These are phyloP conservation scores for Leucoraja ocellata DNA, from an alignment of 2,797 vertebrate genomes.

Conservation along the genomic window DNA sequence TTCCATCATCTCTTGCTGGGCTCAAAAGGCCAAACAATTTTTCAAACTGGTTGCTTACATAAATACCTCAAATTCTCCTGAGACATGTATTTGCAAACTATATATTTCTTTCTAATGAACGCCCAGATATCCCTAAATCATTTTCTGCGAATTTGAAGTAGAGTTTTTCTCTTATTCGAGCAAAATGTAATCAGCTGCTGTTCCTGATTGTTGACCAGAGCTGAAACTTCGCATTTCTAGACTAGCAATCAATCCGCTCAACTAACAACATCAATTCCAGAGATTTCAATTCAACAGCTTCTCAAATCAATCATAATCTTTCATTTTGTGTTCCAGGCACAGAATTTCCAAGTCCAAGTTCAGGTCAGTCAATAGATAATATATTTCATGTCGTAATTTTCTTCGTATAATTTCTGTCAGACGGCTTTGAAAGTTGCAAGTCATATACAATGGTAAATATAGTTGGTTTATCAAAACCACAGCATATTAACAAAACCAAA, in stretches of 20 bases:
- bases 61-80: neutral
- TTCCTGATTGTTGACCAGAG: neutral
- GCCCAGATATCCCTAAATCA: neutral
- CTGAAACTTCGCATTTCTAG: neutral
- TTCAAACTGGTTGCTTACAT: neutral
- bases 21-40: neutral
- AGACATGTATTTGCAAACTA: neutral
- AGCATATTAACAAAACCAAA: neutral
- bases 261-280: neutral
- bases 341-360: conserved; percentile 99
- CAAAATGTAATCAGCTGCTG: neutral
- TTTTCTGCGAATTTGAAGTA: neutral
- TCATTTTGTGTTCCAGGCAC: conserved; percentile 92
- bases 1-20: neutral
- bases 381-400: neutral
- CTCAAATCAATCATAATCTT: conserved; percentile 50
- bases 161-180: neutral
- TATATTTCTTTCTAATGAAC: neutral
- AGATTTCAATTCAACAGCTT: conserved; percentile 14
- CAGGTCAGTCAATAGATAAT: conserved; percentile 76
- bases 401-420: conserved; percentile 41
- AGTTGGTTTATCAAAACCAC: neutral
- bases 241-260: neutral
- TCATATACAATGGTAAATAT: neutral
- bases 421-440: neutral